phyloP scores from a whole-genome alignment of 2,113 vertebrate genomes.

The Mustelus asterias region DNA sequence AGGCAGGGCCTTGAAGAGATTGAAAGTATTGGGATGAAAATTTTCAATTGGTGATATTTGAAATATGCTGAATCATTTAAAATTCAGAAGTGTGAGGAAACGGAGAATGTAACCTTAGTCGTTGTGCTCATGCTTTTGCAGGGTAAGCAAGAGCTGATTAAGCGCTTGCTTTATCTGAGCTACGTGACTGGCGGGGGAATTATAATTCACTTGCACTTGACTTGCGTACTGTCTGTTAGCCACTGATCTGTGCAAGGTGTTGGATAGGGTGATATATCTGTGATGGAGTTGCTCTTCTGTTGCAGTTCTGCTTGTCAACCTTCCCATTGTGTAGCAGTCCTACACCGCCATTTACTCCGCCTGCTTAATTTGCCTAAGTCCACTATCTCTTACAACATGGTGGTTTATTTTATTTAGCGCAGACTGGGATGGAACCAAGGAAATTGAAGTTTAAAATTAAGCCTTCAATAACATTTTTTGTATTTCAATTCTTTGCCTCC shows the following conservation, averaged over 20 bases:
- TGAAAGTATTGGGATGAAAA: neutral
- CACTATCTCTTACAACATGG: neutral
- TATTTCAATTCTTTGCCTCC: neutral
- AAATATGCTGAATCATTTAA: neutral
- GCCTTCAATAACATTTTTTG: neutral
- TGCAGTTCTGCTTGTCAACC: neutral
- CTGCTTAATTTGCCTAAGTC: neutral
- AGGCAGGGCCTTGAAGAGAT: neutral
- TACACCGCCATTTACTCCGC: neutral
- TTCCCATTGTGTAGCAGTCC: neutral
- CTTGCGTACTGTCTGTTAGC: neutral
- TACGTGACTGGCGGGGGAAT: neutral
- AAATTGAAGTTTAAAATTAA: neutral
- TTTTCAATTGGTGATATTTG: neutral
- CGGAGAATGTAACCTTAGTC: neutral
- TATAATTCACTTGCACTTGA: neutral
- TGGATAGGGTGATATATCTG: neutral
- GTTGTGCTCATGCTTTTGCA: neutral
- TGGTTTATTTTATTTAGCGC: neutral
- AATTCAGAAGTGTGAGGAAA: neutral
- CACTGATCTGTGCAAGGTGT: neutral
- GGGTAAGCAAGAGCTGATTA: neutral
- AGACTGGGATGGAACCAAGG: neutral
- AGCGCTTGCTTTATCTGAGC: neutral
- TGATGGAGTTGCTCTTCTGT: neutral